phyloP scores from a whole-genome alignment of 2,113 vertebrate species.

The Erinaceus europaeus region DNA sequence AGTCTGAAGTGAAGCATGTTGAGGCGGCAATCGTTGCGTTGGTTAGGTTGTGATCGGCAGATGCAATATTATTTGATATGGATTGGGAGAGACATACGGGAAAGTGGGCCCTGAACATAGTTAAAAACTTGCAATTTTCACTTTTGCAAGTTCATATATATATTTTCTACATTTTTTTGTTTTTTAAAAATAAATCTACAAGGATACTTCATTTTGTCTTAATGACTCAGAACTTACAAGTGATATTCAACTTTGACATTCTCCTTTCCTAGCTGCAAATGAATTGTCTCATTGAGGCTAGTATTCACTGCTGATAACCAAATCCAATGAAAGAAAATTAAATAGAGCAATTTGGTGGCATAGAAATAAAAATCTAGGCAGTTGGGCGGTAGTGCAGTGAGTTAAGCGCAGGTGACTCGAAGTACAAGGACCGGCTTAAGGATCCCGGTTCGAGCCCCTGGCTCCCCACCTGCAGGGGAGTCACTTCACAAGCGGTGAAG shows the following conservation, averaged over 20 bases:
- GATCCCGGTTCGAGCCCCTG: too few relatives aligned
- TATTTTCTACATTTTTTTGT: conserved; percentile 2
- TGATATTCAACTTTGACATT: not conserved
- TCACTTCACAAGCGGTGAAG: too few relatives aligned
- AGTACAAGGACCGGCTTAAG: too few relatives aligned
- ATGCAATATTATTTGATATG: too few relatives aligned
- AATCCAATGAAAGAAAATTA: not conserved
- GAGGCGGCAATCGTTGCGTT: too few relatives aligned
- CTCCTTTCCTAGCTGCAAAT: not conserved
- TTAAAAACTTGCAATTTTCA: conserved; percentile 45
- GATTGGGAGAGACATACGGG: too few relatives aligned
- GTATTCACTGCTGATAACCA: not conserved
- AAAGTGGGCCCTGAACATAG: not conserved
- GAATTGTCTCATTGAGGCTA: not conserved
- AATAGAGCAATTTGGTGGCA: not conserved
- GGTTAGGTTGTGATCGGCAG: too few relatives aligned
- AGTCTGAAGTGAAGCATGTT: too few relatives aligned
- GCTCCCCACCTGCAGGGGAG: too few relatives aligned
- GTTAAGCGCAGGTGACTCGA: too few relatives aligned
- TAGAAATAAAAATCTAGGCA: too few relatives aligned
- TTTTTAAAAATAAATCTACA: not conserved
- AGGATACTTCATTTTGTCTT: conserved; percentile 8
- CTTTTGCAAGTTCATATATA: conserved; percentile 27
- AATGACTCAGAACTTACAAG: conserved; percentile 30
- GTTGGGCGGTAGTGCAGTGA: too few relatives aligned